phyloP scores from a whole-genome alignment of 37 sponge, comb jelly and placozoan species.

The Beroe ovata region DNA sequence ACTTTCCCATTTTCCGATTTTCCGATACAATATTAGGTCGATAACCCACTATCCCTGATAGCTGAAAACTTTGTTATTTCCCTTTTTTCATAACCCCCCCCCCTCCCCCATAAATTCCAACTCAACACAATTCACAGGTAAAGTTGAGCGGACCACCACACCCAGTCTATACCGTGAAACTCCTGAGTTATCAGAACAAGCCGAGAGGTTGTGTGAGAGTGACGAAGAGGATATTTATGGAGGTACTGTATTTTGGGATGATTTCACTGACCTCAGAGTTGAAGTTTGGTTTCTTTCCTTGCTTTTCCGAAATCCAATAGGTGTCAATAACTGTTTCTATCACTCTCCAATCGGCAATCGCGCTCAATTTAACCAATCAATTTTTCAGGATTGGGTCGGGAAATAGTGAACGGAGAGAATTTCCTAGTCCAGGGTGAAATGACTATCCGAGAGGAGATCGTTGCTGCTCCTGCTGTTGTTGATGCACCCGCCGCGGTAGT shows the following conservation, averaged over 20 bases:
- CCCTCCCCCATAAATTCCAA: too few relatives aligned
- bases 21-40: too few relatives aligned
- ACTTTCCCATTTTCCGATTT: too few relatives aligned
- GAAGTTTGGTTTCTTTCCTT: not conserved
- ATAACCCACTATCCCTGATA: too few relatives aligned
- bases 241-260: not conserved
- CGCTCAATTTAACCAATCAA: too few relatives aligned
- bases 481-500: not conserved
- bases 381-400: not conserved
- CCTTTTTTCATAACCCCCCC: too few relatives aligned
- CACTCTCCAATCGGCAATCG: too few relatives aligned
- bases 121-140: too few relatives aligned
- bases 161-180: not conserved
- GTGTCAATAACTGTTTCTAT: too few relatives aligned
- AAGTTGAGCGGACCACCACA: too few relatives aligned
- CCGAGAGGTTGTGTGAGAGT: not conserved
- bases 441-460: not conserved
- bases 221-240: not conserved
- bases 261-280: not conserved
- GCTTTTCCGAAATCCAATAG: too few relatives aligned
- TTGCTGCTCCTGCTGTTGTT: not conserved
- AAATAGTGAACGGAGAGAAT: constrained; percentile 36
- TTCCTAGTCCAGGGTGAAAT: constrained; percentile 15
- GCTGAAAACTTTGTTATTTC: too few relatives aligned
- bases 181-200: not conserved